Percentiles rank a stretch among this genome's conserved stretches.
Evolutionary conservation across 2,113 vertebrate species (phyloP).

Genomic region (Diphyllodes magnificus): DNA sequence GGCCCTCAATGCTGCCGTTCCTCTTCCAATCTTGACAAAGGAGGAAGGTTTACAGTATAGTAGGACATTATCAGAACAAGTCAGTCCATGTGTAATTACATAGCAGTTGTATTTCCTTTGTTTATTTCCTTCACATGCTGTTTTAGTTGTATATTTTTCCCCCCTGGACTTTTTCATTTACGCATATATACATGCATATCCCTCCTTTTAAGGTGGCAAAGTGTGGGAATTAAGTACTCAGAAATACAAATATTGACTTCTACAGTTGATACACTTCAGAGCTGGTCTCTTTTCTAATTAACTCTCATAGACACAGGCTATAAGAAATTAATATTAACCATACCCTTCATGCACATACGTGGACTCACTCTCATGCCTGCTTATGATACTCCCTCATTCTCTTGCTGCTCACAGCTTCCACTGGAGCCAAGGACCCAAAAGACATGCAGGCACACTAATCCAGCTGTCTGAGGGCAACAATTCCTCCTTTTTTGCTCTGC

Average conservation of each 20-base stretch:
- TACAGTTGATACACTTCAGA: neutral
- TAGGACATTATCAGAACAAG: neutral
- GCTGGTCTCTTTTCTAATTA: neutral
- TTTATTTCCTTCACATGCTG: neutral
- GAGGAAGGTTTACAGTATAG: neutral
- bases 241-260: neutral
- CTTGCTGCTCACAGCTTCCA: neutral
- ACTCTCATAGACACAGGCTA: neutral
- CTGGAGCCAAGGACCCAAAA: neutral
- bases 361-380: neutral
- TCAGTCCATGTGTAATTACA: neutral
- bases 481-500: neutral
- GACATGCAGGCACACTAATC: neutral
- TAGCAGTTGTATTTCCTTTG: neutral
- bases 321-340: neutral
- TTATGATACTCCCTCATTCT: neutral
- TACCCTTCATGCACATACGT: accelerated
- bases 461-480: neutral
- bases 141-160: neutral
- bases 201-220: neutral
- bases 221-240: neutral
- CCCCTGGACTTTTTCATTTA: neutral
- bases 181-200: neutral
- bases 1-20: neutral
- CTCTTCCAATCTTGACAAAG: neutral